phyloP scores from a whole-genome alignment of 2,113 vertebrate species.

The Tachysurus fulvidraco region DNA sequence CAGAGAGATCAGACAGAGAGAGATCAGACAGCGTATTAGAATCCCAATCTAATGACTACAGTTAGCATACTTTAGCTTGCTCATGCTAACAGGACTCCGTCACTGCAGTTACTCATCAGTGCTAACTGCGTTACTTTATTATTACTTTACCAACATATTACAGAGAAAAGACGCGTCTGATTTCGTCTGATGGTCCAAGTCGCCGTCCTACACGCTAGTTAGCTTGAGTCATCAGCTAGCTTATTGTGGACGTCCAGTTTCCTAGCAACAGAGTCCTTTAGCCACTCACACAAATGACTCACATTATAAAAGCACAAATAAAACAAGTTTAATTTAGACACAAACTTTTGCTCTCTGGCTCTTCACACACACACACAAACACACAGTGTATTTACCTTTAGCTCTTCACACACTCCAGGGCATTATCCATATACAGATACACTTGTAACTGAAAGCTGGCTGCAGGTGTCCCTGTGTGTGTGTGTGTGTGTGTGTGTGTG shows the following conservation, averaged over 20 bases:
- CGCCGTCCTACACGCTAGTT: not conserved
- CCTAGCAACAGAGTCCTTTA: slow-evolving; percentile 9
- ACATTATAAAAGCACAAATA: not conserved
- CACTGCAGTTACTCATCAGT: not conserved
- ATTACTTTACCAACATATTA: not conserved
- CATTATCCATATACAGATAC: slow-evolving; percentile 1
- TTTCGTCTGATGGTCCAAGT: too few species aligned
- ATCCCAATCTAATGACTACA: not conserved
- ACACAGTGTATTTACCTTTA: not conserved
- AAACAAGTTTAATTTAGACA: not conserved
- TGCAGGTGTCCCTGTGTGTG: not conserved
- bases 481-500: not conserved
- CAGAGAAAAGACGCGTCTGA: not conserved
- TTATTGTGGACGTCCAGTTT: not conserved
- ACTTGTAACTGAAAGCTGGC: slow-evolving; percentile 1
- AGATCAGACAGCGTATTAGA: not conserved
- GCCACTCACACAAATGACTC: not conserved
- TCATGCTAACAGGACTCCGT: not conserved
- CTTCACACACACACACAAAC: not conserved
- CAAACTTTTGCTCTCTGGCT: not conserved
- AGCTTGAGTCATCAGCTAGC: not conserved
- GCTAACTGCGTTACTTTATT: not conserved
- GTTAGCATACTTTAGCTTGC: not conserved
- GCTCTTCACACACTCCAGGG: not conserved
- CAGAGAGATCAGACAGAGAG: not conserved